Evolutionary conservation across 2,888 invertebrate species (phyloP).

Genomic region (Chymomyza procnemis): DNA sequence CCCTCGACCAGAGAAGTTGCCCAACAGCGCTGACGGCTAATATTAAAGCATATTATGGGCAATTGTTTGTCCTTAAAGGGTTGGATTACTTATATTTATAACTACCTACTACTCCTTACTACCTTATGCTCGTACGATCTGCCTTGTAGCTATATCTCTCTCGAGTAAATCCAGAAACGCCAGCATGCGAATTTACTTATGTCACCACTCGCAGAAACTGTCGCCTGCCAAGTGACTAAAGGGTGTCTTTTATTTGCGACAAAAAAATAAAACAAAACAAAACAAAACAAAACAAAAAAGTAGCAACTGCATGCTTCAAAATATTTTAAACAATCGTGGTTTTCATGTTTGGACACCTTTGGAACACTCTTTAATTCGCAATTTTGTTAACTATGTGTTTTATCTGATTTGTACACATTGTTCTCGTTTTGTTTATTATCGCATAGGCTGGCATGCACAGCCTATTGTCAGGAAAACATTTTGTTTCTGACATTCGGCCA

Average conservation of each 20-base stretch:
- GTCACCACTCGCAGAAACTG: neutral
- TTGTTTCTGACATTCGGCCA: conserved; percentile 6
- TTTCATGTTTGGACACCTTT: conserved; percentile 73
- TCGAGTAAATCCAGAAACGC: too few relatives aligned
- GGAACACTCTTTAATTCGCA: conserved; percentile 9
- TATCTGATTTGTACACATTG: conserved; percentile 50
- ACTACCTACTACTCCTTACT: neutral
- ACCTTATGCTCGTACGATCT: neutral
- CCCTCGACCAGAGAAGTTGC: conserved; percentile 18
- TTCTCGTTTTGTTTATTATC: conserved; percentile 61
- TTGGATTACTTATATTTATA: conserved; percentile 7
- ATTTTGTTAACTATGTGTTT: conserved; percentile 3
- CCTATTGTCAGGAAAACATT: conserved; percentile 56
- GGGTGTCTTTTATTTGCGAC: conserved; percentile 40
- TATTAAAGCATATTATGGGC: conserved; percentile 73
- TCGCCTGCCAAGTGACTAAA: neutral
- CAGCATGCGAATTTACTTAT: neutral
- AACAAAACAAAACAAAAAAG: too few relatives aligned
- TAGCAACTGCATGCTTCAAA: conserved; percentile 52
- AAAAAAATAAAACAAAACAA: too few relatives aligned
- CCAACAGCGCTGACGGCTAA: conserved; percentile 49
- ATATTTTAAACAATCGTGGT: conserved; percentile 73
- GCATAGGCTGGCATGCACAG: conserved; percentile 39
- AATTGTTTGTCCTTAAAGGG: conserved; percentile 50
- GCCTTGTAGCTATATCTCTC: too few relatives aligned